Conservation (phyloP, 2,113 vertebrate species). For the Guaruba guarouba region DNA sequence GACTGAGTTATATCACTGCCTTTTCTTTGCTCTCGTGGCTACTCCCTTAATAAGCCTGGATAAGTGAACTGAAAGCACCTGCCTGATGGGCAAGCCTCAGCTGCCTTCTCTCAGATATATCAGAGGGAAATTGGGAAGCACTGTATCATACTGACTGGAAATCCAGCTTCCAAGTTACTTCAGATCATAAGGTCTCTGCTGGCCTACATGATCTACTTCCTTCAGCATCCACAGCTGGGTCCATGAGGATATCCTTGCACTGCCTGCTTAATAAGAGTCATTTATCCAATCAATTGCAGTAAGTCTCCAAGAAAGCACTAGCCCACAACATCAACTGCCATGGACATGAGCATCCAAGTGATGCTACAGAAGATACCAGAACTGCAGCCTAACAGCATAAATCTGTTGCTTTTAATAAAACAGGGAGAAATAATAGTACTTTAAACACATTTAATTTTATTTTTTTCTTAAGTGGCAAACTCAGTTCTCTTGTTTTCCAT, state of each 20-base stretch:
- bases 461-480: background rate
- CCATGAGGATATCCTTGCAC: background rate
- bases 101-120: background rate
- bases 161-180: background rate
- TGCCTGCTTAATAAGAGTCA: background rate
- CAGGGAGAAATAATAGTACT: accelerated
- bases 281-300: background rate
- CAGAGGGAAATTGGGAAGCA: background rate
- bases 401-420: background rate
- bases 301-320: background rate
- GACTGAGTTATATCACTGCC: background rate
- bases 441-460: background rate
- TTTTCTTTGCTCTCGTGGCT: background rate
- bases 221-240: background rate
- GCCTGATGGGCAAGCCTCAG: background rate
- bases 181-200: background rate
- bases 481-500: background rate
- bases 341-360: background rate
- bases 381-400: background rate
- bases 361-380: background rate
- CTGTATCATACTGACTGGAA: background rate
- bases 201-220: background rate
- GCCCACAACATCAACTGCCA: background rate
- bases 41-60: background rate
- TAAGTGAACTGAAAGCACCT: background rate